These are phyloP conservation scores for Brachypteracias leptosomus DNA, from an alignment of 2,113 vertebrate genomes.

Conservation along the genomic window DNA sequence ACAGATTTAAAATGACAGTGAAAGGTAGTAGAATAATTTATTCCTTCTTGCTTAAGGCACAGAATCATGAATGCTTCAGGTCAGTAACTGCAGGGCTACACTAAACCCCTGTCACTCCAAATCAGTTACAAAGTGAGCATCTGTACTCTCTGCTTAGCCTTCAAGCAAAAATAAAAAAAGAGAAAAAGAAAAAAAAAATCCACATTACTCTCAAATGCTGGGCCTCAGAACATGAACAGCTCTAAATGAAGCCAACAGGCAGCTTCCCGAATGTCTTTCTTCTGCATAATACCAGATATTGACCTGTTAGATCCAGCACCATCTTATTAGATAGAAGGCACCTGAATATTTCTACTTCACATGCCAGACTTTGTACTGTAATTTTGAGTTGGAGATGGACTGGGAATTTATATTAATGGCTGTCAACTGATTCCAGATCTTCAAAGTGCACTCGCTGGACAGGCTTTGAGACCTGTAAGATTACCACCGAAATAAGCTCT, in stretches of 20 bases:
- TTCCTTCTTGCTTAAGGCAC: constrained; percentile 69
- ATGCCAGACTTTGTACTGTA: not conserved
- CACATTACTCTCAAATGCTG: not conserved
- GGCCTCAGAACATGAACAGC: not conserved
- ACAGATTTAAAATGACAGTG: constrained; percentile 77
- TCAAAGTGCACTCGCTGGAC: not conserved
- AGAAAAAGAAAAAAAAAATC: not conserved
- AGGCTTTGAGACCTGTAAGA: not conserved
- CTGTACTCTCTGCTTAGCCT: not conserved
- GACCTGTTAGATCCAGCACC: not conserved
- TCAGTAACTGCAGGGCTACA: constrained; percentile 68
- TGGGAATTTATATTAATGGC: not conserved
- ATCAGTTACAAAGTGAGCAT: constrained; percentile 67
- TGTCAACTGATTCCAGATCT: not conserved
- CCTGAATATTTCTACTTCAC: not conserved
- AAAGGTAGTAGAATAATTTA: constrained; percentile 74
- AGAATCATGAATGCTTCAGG: constrained; percentile 66
- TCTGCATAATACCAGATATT: not conserved
- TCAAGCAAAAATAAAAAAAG: not conserved
- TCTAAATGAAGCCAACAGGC: constrained; percentile 5
- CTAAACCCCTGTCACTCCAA: constrained; percentile 71
- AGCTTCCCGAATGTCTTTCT: not conserved
- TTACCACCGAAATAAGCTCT: not conserved
- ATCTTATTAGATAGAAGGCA: not conserved
- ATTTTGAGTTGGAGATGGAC: not conserved